Percentiles rank a stretch among this genome's conserved stretches.
Conservation (phyloP, 2,797 vertebrate species). For the Gymnothorax javanicus region DNA sequence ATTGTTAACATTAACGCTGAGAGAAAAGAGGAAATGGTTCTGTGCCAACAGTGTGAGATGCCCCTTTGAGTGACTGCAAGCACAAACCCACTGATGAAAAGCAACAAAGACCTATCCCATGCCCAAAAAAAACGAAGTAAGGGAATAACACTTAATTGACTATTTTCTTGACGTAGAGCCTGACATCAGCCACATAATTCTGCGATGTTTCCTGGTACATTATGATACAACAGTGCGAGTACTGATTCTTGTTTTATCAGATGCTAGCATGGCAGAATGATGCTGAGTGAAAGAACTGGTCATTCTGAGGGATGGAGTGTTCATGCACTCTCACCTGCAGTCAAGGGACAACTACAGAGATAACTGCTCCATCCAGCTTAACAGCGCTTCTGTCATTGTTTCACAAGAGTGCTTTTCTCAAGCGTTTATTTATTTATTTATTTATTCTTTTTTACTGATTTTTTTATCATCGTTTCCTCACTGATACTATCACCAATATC, state of each 20-base stretch:
- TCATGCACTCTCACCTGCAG: neutral
- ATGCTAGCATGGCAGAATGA: neutral
- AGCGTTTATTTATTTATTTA: neutral
- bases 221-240: neutral
- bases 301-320: conserved; percentile 29
- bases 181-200: neutral
- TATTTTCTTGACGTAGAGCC: neutral
- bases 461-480: neutral
- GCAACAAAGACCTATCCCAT: no score
- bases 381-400: neutral
- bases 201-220: neutral
- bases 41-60: no score
- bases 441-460: neutral
- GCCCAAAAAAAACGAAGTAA: no score
- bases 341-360: neutral
- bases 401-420: neutral
- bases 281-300: neutral
- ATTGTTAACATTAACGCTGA: no score
- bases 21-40: no score
- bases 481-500: neutral
- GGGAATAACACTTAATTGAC: no score
- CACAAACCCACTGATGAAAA: no score
- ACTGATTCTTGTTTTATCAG: neutral
- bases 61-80: no score
- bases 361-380: conserved; percentile 21